Evolutionary conservation across 2,113 vertebrate species (phyloP).

Genomic region (Heterocephalus glaber): DNA sequence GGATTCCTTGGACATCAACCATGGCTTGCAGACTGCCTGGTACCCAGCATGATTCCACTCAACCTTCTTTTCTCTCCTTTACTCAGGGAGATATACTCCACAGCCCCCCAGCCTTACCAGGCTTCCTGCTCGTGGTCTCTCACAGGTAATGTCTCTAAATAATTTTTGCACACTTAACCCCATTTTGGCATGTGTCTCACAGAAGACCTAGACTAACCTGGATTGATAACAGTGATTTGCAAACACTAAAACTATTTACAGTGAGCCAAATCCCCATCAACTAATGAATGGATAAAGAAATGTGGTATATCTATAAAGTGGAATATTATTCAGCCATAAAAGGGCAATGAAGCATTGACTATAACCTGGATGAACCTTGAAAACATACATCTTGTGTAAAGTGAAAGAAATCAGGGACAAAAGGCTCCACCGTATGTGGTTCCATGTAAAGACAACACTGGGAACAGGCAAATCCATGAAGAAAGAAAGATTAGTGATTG

Average conservation of each 20-base stretch:
- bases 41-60: no score
- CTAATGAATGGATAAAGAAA: neutral
- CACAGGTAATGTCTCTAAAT: neutral
- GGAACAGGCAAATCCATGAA: neutral
- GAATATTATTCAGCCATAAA: neutral
- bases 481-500: neutral
- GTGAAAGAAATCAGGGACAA: neutral
- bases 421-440: no score
- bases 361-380: neutral
- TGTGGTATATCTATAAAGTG: neutral
- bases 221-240: neutral
- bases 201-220: neutral
- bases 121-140: neutral
- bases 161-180: neutral
- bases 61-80: neutral
- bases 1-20: neutral
- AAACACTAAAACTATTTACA: neutral
- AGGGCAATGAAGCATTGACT: neutral
- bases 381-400: neutral
- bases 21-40: neutral
- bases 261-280: neutral
- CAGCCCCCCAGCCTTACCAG: neutral
- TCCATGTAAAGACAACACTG: neutral
- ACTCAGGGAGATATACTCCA: rapidly evolving
- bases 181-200: neutral